Percentiles rank a stretch among this genome's conserved stretches.
Conservation (phyloP, 2,888 invertebrate genomes). For the Eupithecia abbreviata region DNA sequence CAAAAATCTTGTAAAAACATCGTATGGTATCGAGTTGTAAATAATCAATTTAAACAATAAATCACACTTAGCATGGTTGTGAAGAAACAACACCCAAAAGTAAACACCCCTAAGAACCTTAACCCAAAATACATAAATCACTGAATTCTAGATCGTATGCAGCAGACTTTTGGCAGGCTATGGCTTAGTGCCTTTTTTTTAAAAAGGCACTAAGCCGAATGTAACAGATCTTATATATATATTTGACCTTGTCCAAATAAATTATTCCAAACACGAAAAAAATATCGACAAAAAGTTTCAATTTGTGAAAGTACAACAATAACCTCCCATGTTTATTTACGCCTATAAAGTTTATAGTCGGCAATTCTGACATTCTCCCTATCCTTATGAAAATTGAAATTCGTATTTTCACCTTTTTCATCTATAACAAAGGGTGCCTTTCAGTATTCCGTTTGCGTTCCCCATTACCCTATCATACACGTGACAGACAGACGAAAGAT, state of each 20-base stretch:
- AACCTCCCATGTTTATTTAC: slow-evolving; percentile 32
- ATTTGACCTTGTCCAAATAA: too few species aligned
- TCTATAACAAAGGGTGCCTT: slow-evolving; percentile 47
- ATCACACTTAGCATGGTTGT: too few species aligned
- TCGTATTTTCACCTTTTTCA: slow-evolving; percentile 36
- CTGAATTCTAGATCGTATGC: neutral
- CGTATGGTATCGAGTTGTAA: too few species aligned
- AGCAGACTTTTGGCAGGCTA: too few species aligned
- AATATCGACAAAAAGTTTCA: slow-evolving; percentile 30
- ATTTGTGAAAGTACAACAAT: slow-evolving; percentile 33
- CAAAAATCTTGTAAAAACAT: too few species aligned
- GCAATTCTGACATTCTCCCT: slow-evolving; percentile 30
- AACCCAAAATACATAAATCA: neutral
- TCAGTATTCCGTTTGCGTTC: slow-evolving; percentile 66
- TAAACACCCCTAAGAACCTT: neutral
- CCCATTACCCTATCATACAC: slow-evolving; percentile 73
- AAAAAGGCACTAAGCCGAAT: neutral
- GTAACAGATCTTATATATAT: neutral
- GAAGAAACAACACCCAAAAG: neutral
- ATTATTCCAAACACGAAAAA: slow-evolving; percentile 3
- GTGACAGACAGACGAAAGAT: slow-evolving; percentile 71
- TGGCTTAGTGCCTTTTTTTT: too few species aligned
- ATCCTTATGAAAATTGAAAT: slow-evolving; percentile 37
- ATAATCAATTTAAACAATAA: too few species aligned
- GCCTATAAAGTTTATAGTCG: slow-evolving; percentile 32